Conservation (phyloP, 2,113 vertebrate species). For the Emydocephalus ijimae region DNA sequence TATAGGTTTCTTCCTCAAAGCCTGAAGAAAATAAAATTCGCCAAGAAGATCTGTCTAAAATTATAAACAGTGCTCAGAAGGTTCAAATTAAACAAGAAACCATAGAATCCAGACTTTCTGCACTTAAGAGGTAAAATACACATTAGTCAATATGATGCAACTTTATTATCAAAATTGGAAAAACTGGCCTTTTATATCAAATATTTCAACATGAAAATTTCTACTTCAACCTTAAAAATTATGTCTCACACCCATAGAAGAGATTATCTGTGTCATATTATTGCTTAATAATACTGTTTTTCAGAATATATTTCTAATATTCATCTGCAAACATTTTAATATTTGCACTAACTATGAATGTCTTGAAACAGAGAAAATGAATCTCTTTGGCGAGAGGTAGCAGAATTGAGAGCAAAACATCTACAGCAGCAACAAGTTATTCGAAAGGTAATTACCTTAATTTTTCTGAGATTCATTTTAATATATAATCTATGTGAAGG, state of each 20-base stretch:
- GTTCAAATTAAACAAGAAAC: slow-evolving; percentile 90
- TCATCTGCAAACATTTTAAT: not conserved
- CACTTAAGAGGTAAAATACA: slow-evolving; percentile 83
- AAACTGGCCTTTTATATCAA: not conserved
- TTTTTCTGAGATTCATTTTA: not conserved
- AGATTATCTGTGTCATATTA: not conserved
- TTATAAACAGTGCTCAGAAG: slow-evolving; percentile 86
- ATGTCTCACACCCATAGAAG: not conserved
- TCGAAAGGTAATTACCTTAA: slow-evolving; percentile 78
- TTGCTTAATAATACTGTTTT: not conserved
- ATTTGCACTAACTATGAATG: not conserved
- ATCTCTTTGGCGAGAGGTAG: slow-evolving; percentile 91
- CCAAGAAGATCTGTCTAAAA: slow-evolving; percentile 90
- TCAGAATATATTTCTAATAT: not conserved
- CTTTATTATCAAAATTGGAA: not conserved
- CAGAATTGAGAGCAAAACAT: slow-evolving; percentile 92
- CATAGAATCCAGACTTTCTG: slow-evolving; percentile 82
- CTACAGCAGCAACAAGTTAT: slow-evolving; percentile 91
- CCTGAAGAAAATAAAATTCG: slow-evolving; percentile 90
- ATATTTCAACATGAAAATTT: not conserved
- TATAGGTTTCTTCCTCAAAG: slow-evolving; percentile 87
- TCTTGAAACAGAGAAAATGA: slow-evolving; percentile 86
- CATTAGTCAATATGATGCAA: not conserved
- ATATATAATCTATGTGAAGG: not conserved
- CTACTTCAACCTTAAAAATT: not conserved